A percentile compares a stretch with the other conserved stretches of the same genome.
Evolutionary conservation across 2,113 vertebrate genomes (phyloP).

Genomic region (Theristicus caerulescens): DNA sequence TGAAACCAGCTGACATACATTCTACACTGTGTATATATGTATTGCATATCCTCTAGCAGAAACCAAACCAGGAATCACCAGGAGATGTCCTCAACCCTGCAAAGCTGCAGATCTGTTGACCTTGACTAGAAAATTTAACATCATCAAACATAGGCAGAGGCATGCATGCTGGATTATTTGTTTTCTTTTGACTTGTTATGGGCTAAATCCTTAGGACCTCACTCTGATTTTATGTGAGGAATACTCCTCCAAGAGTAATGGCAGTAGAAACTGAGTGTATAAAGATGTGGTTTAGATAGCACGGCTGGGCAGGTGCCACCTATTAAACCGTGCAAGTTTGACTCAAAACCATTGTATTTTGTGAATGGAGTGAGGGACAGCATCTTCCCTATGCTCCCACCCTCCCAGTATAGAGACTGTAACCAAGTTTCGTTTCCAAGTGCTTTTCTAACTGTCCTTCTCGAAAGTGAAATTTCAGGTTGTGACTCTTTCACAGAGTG

Average conservation of each 20-base stretch:
- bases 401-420: not conserved
- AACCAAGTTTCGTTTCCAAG: not conserved
- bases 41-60: not conserved
- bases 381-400: not conserved
- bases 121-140: not conserved
- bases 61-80: not conserved
- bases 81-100: not conserved
- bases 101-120: not conserved
- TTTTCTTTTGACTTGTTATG: not conserved
- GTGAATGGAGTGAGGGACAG: not conserved
- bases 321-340: not conserved
- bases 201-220: not conserved
- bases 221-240: not conserved
- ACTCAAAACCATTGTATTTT: not conserved
- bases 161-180: not conserved
- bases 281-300: not conserved
- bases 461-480: not conserved
- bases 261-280: not conserved
- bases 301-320: not conserved
- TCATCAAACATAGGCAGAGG: not conserved
- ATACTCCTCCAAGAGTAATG: not conserved
- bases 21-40: not conserved
- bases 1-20: not conserved
- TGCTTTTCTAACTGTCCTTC: not conserved
- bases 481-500: not conserved